Evolutionary conservation across 2,113 vertebrate species (phyloP), one percentile per base, ranked within the genome.

Genomic region (Crotalus tigris): DNA sequence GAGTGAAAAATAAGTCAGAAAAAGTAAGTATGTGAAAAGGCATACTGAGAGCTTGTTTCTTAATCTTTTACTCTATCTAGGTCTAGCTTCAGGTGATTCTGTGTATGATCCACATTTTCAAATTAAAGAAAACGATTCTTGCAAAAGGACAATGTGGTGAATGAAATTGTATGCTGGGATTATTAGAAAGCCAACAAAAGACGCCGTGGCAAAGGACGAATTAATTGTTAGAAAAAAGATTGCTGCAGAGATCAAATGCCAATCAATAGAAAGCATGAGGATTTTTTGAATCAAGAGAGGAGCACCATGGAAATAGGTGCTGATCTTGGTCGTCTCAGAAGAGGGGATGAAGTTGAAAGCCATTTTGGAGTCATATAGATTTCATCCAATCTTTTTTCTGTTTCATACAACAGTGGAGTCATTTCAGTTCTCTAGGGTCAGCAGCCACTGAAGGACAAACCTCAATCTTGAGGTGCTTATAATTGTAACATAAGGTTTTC

Each of bases 401-500:
- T 92, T 95, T 91, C 91, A 92, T 90, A 58, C 44, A 90, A 57
- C 90, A 93, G 33, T 3, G 53, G 91, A 46, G 58, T 44, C 92
- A 69, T 94, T 94, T 87, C 93, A 5, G 94, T 95, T 95, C 55
- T 85, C 51, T 64, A 6, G 23, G 93, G 92, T 94, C 54, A 69
- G 57, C 92, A 95, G 8, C 39, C 26, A 92, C 64, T 54, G 87
- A 93, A 90, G 75, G 88, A 85, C 89, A 95, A 91, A 88, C 85
- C 58, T 92, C 94, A 95, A 89, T 93, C 93, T 91, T 58, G 91
- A 95, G 93, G 0, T 0, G 33, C 94, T 95, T 93, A 93, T 95
- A 93, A 94, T 94, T 92, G 86, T 90, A 94, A 11, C 29, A 92
- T 95, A 94, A 97, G 96, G 92, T 88, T 88, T 94, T 85, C 39